A percentile compares a stretch with the other conserved stretches of the same genome.
Evolutionary conservation across 2,888 invertebrate genomes (phyloP).

Genomic region (Troides helena): DNA sequence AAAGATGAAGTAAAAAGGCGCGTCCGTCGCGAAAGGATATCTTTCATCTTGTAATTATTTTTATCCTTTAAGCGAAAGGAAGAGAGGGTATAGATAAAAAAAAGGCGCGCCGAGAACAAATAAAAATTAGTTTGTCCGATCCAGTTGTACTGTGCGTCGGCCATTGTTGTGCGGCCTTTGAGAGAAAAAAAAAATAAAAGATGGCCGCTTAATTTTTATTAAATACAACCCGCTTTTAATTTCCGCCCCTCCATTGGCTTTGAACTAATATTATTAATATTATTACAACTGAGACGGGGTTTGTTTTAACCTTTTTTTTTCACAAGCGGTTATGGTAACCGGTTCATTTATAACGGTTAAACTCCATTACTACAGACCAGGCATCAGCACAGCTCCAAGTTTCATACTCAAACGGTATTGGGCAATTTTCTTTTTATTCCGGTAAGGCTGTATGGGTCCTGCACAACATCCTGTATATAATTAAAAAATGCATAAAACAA

Average conservation of each 20-base stretch:
- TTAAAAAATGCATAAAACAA: no score
- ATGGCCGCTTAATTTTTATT: constrained; percentile 24
- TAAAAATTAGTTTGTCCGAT: constrained; percentile 71
- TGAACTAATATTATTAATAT: constrained; percentile 20
- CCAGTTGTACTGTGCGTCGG: constrained; percentile 45
- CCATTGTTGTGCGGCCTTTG: constrained; percentile 36
- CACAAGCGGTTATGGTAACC: no score
- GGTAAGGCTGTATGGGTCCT: no score
- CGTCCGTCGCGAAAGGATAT: constrained; percentile 43
- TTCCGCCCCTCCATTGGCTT: constrained; percentile 10
- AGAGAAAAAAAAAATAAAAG: constrained; percentile 4
- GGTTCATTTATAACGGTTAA: no score
- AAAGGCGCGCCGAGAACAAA: constrained; percentile 38
- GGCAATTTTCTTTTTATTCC: no score
- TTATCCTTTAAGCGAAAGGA: constrained; percentile 76
- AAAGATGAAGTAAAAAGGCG: constrained; percentile 46
- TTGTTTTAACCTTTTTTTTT: background rate
- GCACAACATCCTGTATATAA: no score
- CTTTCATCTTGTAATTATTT: constrained; percentile 80
- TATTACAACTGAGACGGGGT: constrained; percentile 7
- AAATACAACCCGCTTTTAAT: constrained; percentile 18
- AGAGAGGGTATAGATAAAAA: constrained; percentile 57
- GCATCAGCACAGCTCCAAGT: no score
- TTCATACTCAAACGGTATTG: no score
- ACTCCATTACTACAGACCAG: no score